A percentile compares a stretch with the other conserved stretches of the same genome.
phyloP scores from a whole-genome alignment of 2,888 invertebrate species.

The Cosmia trapezina region DNA sequence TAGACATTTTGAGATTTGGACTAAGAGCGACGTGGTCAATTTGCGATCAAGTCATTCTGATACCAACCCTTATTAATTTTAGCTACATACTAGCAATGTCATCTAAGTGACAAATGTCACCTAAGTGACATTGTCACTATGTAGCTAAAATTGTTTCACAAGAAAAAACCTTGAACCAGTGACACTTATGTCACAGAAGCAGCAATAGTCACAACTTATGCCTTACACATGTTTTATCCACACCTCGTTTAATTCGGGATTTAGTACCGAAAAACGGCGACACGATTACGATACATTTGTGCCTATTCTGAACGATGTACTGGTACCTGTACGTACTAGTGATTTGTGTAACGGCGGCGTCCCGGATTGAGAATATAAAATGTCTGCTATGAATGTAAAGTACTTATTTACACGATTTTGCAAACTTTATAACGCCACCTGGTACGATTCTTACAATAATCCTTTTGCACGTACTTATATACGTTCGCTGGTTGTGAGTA shows the following conservation, averaged over 20 bases:
- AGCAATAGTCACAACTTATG: background rate
- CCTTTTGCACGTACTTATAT: too few relatives aligned
- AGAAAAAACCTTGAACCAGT: background rate
- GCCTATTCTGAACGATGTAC: background rate
- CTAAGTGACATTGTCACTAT: background rate
- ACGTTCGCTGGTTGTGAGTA: background rate
- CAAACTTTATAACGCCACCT: background rate
- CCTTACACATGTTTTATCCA: background rate
- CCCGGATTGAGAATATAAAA: constrained; percentile 7
- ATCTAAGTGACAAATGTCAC: too few relatives aligned
- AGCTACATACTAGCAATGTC: too few relatives aligned
- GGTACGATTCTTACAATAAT: background rate
- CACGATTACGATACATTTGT: constrained; percentile 15
- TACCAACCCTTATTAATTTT: too few relatives aligned
- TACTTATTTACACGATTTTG: background rate
- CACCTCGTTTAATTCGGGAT: constrained; percentile 10
- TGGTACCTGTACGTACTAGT: background rate
- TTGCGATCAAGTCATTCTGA: too few relatives aligned
- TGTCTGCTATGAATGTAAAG: constrained; percentile 17
- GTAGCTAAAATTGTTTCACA: too few relatives aligned
- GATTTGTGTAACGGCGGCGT: constrained; percentile 30
- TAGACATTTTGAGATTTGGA: too few relatives aligned
- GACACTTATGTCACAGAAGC: background rate
- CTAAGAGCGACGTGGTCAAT: too few relatives aligned
- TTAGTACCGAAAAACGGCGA: constrained; percentile 10